Evolutionary conservation across 2,888 invertebrate species (phyloP).

Genomic region (Metopia argyrocephala): DNA sequence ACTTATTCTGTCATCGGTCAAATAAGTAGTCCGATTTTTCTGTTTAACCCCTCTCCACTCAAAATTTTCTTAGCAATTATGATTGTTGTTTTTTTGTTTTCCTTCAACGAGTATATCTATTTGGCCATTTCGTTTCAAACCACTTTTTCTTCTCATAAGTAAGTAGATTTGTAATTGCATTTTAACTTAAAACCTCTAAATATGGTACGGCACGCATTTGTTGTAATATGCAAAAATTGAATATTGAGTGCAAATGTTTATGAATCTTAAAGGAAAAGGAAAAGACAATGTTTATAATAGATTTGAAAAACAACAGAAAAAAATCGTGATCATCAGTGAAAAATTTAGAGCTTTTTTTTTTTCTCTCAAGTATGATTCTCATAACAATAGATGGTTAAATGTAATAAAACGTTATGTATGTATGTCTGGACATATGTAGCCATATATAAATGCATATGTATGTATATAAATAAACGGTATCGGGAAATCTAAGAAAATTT

Average conservation of each 20-base stretch:
- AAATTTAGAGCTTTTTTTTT: constrained; percentile 53
- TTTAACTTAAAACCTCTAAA: constrained; percentile 72
- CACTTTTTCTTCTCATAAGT: not conserved
- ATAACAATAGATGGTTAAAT: not conserved
- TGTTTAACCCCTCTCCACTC: no score
- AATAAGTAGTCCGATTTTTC: no score
- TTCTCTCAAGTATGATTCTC: not conserved
- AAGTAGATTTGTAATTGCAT: constrained; percentile 15
- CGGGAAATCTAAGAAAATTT: not conserved
- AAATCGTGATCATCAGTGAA: constrained; percentile 62
- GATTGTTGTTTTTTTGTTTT: not conserved
- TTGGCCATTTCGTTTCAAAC: not conserved
- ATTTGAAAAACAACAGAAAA: constrained; percentile 16
- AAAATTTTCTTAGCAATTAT: not conserved
- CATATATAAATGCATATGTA: not conserved
- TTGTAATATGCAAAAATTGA: constrained; percentile 78
- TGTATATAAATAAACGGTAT: not conserved
- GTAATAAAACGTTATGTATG: not conserved
- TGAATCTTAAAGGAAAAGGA: constrained; percentile 17
- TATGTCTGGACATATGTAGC: no score
- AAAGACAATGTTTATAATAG: constrained; percentile 12
- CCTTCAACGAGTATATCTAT: not conserved
- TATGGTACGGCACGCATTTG: constrained; percentile 79
- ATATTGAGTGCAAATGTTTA: constrained; percentile 73
- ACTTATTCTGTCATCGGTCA: not conserved